Conservation (phyloP, 2,888 invertebrate species). For the Allolobophora icterica region DNA sequence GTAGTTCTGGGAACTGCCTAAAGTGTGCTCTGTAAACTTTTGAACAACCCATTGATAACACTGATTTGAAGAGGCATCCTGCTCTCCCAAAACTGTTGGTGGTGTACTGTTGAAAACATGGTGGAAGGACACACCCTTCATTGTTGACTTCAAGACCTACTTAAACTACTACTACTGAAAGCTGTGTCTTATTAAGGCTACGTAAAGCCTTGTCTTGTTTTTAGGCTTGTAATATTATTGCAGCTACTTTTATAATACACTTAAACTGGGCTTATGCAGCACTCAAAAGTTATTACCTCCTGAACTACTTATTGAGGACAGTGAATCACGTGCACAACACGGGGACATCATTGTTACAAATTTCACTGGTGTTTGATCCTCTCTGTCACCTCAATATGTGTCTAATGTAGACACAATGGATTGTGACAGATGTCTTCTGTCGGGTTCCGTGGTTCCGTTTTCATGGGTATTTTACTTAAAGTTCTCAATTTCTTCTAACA, state of each 20-base stretch:
- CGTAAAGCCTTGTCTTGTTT: background rate
- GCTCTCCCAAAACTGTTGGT: background rate
- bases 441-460: background rate
- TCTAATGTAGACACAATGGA: background rate
- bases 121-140: background rate
- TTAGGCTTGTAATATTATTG: background rate
- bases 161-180: background rate
- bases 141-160: background rate
- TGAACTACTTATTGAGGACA: background rate
- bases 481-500: background rate
- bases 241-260: background rate
- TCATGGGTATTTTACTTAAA: background rate
- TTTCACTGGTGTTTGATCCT: too few species aligned
- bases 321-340: background rate
- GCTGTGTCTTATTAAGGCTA: background rate
- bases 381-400: background rate
- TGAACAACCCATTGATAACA: background rate
- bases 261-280: background rate
- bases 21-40: background rate
- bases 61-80: background rate
- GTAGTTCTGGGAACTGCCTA: background rate
- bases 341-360: too few species aligned
- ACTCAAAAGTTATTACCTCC: background rate
- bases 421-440: background rate
- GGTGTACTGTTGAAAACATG: too few species aligned